These are phyloP conservation scores for Girardinus metallicus DNA, from an alignment of 2,797 vertebrate genomes.

Conservation along the genomic window DNA sequence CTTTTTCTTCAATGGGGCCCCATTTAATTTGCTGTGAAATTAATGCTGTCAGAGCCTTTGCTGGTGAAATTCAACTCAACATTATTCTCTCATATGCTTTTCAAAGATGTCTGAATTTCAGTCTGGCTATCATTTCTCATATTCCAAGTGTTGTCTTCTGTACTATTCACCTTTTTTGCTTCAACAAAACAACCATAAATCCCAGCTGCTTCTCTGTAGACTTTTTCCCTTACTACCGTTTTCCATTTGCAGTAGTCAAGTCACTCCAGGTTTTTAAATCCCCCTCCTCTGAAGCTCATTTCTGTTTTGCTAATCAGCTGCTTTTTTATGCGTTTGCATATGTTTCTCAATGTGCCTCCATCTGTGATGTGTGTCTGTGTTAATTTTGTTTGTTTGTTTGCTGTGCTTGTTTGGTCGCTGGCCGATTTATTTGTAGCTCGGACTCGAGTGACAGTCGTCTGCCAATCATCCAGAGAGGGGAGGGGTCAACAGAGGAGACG, in stretches of 20 bases:
- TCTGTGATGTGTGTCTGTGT: constrained; percentile 46
- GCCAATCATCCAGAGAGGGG: constrained; percentile 89
- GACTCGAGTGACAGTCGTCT: constrained; percentile 91
- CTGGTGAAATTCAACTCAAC: neutral
- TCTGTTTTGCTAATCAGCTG: constrained; percentile 51
- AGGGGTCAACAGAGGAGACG: constrained; percentile 88
- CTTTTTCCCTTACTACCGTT: constrained; percentile 11
- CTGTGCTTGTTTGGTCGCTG: constrained; percentile 35
- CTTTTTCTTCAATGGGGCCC: neutral
- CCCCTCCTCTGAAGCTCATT: constrained; percentile 31
- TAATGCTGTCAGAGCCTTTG: constrained; percentile 10
- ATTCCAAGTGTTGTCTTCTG: constrained; percentile 53
- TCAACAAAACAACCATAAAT: constrained; percentile 43
- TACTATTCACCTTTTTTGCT: constrained; percentile 56
- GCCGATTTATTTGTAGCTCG: constrained; percentile 79
- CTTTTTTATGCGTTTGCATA: constrained; percentile 52
- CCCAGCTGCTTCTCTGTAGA: constrained; percentile 40
- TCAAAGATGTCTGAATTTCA: constrained; percentile 62
- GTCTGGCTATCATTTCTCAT: constrained; percentile 44
- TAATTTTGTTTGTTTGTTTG: constrained; percentile 51
- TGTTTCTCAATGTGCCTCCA: constrained; percentile 38
- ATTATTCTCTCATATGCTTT: constrained; percentile 34
- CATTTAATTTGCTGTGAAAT: constrained; percentile 1
- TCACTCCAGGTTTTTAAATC: constrained; percentile 45
- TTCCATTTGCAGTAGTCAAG: constrained; percentile 32